These are phyloP conservation scores for Meiosimyza decipiens DNA, from an alignment of 2,888 invertebrate genomes.

Conservation along the genomic window DNA sequence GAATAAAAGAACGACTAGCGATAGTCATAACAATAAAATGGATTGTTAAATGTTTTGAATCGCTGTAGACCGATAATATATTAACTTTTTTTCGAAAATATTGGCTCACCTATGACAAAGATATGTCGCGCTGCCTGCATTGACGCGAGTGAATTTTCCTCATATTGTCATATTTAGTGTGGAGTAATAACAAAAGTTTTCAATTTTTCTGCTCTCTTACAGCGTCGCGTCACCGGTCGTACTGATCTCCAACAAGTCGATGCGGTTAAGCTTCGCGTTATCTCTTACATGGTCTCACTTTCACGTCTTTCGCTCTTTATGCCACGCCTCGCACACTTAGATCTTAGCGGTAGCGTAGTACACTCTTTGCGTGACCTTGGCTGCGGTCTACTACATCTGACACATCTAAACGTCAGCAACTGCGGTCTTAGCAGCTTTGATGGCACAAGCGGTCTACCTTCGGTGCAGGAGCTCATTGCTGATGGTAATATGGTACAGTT, in stretches of 20 bases:
- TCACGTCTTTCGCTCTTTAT: constrained; percentile 73
- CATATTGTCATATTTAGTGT: too few relatives aligned
- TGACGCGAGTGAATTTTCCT: too few relatives aligned
- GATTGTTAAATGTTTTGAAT: too few relatives aligned
- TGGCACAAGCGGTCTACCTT: constrained; percentile 74
- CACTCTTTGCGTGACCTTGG: constrained; percentile 77
- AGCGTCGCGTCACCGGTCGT: constrained; percentile 67
- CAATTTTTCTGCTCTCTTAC: constrained; percentile 10
- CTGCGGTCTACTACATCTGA: constrained; percentile 70
- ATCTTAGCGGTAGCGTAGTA: constrained; percentile 76
- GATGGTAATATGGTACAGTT: constrained; percentile 74
- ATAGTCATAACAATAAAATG: too few relatives aligned
- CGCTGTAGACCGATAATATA: too few relatives aligned
- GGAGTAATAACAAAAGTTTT: not conserved
- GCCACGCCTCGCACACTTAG: constrained; percentile 72
- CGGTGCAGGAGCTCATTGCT: constrained; percentile 73
- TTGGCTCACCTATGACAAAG: too few relatives aligned
- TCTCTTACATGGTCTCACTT: constrained; percentile 74
- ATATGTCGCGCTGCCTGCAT: too few relatives aligned
- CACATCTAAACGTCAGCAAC: constrained; percentile 70
- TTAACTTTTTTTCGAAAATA: too few relatives aligned
- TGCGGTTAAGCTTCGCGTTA: constrained; percentile 73
- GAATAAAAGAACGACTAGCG: too few relatives aligned
- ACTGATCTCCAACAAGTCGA: constrained; percentile 69
- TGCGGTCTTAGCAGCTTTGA: constrained; percentile 76